Evolutionary conservation across 2,888 invertebrate genomes (phyloP), one percentile per base, ranked within the genome.

Genomic region (Melipona bicolor): DNA sequence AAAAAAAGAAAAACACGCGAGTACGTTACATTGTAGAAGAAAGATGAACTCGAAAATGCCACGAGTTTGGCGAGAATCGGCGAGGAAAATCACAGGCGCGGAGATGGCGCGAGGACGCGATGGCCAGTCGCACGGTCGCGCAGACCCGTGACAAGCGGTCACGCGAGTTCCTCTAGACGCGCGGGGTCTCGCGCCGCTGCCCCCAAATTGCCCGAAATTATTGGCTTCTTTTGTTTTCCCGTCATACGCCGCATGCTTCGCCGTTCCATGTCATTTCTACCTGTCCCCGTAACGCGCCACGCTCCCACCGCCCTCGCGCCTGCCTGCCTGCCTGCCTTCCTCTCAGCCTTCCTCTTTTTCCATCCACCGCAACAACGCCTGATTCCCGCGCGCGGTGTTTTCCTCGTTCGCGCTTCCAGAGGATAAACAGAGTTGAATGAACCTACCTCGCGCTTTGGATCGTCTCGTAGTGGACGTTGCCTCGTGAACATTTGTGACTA

Each of bases 141-240:
- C 79, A 80, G 71, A 79, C 79, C 85, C 87, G 88, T 88, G 90
- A 89, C 86, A 89, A 86, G 89, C 86, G 87, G 90, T 90, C 90
- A 90, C 91, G 91, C 91, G 91, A 91, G 86, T 77, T 83, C 69
- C 87, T 78, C 67, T 76, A 71, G 70, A 72, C 81, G 79, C 91
- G 86, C 84, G 91, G 43, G 86, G 94, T 93, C 90, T 93, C 94
- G 94, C 93, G 92, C 93, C 91, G 93, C 94, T 94, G 94, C 94
- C 83, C 90, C 90, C 93, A 94, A 94, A 94, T 94, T 94, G 92
- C 93, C 91, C 92, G 91, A 94, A 94, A 94, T 94, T 94, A 94
- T 94, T 93, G 94, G 94, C 92, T 92, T 94, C 94, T 94, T 94
- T 94, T 94, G 94, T 94, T 93, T 94, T 93, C 92, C 90, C 93